Base-by-base conservation (phyloP, 30 jellyfish, hydroid and myxozoan species). In the Aurelia aurita region DNA sequence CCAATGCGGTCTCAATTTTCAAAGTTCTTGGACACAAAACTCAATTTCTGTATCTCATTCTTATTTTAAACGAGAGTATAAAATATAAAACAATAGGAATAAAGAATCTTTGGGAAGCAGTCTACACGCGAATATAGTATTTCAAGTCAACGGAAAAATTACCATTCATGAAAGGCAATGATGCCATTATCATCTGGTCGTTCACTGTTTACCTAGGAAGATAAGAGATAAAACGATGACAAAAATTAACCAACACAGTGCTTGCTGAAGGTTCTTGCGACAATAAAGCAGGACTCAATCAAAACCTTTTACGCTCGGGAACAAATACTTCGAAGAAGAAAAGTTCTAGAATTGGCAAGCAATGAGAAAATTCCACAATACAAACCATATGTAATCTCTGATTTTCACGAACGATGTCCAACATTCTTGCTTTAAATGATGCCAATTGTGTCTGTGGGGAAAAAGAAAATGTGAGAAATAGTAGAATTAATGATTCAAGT, bases 361-460 rank as follows among this genome's bases (percentile, higher is more conserved):
- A 26, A 65, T 9, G 28, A 31, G 27, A 57, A 27, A 32, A 74
- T n/a, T 32, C 20, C 1, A 18, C 13, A 10, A 9, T 2, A 72
- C 84, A 3, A 4, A 85, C 95, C 95, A 85, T 39, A 53, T 85
- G 95, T 13, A 85, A 83, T 23, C 46, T 63, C 57, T 85, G 95
- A 66, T 85, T 85, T 55, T 85, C 95, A 15, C 77, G 84, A 55
- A 85, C 89, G 20, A 85, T 74, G 32, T 85, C 95, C 47, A 43
- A 51, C 80, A 75, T 85, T 63, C 95, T 85, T 35, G 84, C n/a
- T 34, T 85, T 85, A 29, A 85, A 60, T 0, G 88, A 73, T 1
- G 78, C 95, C 45, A 85, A 77, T 34, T 85, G 87, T 12, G 61
- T 35, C 95, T 85, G 29, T 15, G 19, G 25, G 32, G 10, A 31